Conservation (phyloP, 2,113 vertebrate genomes). For the Pachyramphus minor region DNA sequence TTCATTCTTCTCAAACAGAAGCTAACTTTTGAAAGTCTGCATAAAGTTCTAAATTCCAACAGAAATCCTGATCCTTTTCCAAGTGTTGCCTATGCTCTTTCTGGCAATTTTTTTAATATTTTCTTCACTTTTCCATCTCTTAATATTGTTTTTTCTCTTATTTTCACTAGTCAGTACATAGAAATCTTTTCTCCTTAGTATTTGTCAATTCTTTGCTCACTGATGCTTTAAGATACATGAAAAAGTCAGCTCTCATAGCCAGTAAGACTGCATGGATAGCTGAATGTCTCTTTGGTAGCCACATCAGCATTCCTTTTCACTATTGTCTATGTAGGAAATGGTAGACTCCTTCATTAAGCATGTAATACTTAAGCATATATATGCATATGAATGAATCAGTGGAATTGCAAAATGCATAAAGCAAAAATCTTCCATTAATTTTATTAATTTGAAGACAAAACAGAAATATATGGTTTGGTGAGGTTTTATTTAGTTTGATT, state of each 20-base stretch:
- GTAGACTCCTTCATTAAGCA: not conserved
- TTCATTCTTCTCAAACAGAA: not conserved
- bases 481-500: not conserved
- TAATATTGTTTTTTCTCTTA: not conserved
- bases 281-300: not conserved
- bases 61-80: not conserved
- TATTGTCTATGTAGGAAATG: not conserved
- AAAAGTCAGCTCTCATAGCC: not conserved
- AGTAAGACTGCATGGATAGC: accelerated
- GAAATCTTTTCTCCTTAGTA: not conserved
- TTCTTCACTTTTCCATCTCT: not conserved
- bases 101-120: not conserved
- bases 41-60: not conserved
- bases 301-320: not conserved
- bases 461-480: not conserved
- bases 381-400: not conserved
- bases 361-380: not conserved
- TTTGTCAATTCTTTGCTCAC: not conserved
- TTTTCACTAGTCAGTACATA: not conserved
- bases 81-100: not conserved
- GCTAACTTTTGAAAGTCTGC: not conserved
- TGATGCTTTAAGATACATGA: not conserved
- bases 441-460: not conserved
- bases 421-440: not conserved
- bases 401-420: not conserved